Evolutionary conservation across 2,113 vertebrate genomes (phyloP).

Genomic region (Genyomyrus donnyi): DNA sequence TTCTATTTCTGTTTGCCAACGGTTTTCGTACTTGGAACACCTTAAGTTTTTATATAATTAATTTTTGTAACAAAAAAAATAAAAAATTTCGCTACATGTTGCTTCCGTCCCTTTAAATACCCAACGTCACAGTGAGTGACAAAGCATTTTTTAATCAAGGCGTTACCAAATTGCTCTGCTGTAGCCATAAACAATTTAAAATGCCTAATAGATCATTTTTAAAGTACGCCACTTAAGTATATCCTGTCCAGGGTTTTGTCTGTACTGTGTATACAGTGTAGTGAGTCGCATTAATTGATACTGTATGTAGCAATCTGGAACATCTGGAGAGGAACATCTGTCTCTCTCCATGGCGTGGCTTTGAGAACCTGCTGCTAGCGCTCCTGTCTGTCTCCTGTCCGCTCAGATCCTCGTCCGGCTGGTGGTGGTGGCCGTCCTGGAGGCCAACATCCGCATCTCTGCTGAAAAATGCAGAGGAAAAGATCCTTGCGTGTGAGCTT

Average conservation of each 20-base stretch:
- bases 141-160: not conserved
- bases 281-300: not conserved
- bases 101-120: not conserved
- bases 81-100: not conserved
- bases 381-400: not conserved
- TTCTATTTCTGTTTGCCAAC: not conserved
- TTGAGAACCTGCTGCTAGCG: not conserved
- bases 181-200: not conserved
- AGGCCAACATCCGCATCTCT: slow-evolving; percentile 43
- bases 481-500: slow-evolving; percentile 59
- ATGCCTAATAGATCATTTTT: not conserved
- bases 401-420: not conserved
- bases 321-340: not conserved
- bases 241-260: not conserved
- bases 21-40: not conserved
- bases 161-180: not conserved
- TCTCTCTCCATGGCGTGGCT: not conserved
- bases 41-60: not conserved
- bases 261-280: not conserved
- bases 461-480: slow-evolving; percentile 59
- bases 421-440: not conserved
- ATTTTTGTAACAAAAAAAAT: not conserved
- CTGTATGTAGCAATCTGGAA: no score
- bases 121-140: not conserved
- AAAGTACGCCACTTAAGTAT: not conserved